A percentile compares a stretch with the other conserved stretches of the same genome.
Evolutionary conservation across 2,888 invertebrate genomes (phyloP).

Genomic region (Drosophila nr. perissopoda): DNA sequence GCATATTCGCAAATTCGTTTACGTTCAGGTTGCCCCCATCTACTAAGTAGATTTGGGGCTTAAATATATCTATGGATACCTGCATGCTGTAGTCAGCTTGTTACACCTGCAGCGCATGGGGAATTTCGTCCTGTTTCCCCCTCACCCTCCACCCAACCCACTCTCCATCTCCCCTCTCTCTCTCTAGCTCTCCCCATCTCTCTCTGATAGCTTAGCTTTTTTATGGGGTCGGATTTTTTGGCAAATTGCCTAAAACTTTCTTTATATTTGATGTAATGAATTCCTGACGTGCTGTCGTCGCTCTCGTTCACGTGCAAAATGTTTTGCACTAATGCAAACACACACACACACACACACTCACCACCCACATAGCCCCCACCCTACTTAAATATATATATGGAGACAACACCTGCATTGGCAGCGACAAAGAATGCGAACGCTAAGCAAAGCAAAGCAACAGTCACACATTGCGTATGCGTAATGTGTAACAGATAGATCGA

Average conservation of each 20-base stretch:
- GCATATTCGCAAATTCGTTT: slow-evolving; percentile 77
- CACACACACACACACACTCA: background rate
- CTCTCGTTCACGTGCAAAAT: slow-evolving; percentile 38
- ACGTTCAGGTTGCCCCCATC: slow-evolving; percentile 66
- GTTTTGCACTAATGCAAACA: slow-evolving; percentile 55
- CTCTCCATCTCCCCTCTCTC: background rate
- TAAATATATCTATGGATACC: slow-evolving; percentile 34
- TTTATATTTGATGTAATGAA: slow-evolving; percentile 80
- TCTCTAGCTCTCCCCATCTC: background rate
- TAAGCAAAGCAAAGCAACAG: slow-evolving; percentile 32
- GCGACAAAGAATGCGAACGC: slow-evolving; percentile 25
- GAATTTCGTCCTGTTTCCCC: slow-evolving; percentile 21
- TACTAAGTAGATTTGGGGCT: slow-evolving; percentile 76
- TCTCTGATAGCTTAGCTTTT: slow-evolving; percentile 9
- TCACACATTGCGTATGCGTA: slow-evolving; percentile 71
- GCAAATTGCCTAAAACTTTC: slow-evolving; percentile 81
- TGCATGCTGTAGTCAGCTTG: slow-evolving; percentile 69
- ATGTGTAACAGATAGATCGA: slow-evolving; percentile 66
- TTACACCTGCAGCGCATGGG: slow-evolving; percentile 67
- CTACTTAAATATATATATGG: slow-evolving; percentile 17
- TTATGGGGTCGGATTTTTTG: slow-evolving; percentile 54
- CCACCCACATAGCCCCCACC: background rate
- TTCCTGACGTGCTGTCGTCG: slow-evolving; percentile 67
- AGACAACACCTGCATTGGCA: slow-evolving; percentile 52
- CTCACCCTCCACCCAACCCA: background rate